phyloP scores from a whole-genome alignment of 2,113 vertebrate species.

The Bos indicus region DNA sequence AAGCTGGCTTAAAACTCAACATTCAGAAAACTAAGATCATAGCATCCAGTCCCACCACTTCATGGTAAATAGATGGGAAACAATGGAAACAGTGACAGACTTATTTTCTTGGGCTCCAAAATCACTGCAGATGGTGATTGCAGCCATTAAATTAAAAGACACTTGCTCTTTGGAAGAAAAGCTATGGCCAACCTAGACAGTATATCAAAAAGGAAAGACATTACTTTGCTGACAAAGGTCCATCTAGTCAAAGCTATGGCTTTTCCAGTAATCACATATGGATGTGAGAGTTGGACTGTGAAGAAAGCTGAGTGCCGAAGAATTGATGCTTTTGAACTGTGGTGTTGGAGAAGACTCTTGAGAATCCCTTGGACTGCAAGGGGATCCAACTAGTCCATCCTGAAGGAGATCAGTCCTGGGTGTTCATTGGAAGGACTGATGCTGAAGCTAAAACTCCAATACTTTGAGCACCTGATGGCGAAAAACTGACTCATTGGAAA shows the following conservation, averaged over 20 bases:
- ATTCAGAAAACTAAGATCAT: neutral
- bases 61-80: neutral
- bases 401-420: neutral
- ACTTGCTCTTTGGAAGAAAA: neutral
- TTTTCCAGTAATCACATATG: neutral
- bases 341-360: neutral
- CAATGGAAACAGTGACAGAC: neutral
- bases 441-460: neutral
- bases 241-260: neutral
- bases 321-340: neutral
- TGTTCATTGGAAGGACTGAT: neutral
- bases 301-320: neutral
- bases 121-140: neutral
- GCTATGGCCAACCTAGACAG: neutral
- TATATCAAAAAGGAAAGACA: neutral
- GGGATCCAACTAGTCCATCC: neutral
- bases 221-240: neutral
- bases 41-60: neutral
- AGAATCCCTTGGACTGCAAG: neutral
- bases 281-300: neutral
- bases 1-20: neutral
- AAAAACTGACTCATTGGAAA: neutral
- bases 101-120: neutral
- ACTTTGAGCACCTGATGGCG: neutral
- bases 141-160: neutral